Evolutionary conservation across 2,797 vertebrate genomes (phyloP).

Genomic region (Rhadinocentrus ornatus): DNA sequence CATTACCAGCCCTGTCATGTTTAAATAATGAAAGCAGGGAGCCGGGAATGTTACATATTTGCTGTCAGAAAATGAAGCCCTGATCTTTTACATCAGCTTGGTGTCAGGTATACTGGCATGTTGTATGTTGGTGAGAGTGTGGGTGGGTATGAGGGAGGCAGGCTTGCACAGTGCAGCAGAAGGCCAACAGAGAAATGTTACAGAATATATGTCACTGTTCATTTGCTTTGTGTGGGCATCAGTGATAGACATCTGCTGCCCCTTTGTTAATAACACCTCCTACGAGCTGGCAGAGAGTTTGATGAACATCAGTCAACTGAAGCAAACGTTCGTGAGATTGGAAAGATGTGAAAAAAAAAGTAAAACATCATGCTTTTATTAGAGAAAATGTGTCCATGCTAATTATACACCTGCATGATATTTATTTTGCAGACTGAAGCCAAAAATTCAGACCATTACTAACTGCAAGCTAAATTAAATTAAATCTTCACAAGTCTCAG

Average conservation of each 20-base stretch:
- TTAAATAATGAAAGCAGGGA: neutral
- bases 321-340: slow-evolving; percentile 27
- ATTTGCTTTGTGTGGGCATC: slow-evolving; percentile 44
- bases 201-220: slow-evolving; percentile 36
- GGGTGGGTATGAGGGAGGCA: slow-evolving; percentile 22
- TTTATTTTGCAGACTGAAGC: neutral
- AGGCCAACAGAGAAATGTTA: slow-evolving; percentile 18
- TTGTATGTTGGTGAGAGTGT: slow-evolving; percentile 35
- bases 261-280: slow-evolving; percentile 48
- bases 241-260: slow-evolving; percentile 47
- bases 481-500: too few species aligned
- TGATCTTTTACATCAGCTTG: neutral
- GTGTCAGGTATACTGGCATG: slow-evolving; percentile 4
- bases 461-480: too few species aligned
- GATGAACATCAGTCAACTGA: slow-evolving; percentile 18
- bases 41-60: neutral
- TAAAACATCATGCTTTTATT: slow-evolving; percentile 12
- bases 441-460: too few species aligned
- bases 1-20: neutral
- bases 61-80: neutral
- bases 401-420: slow-evolving; percentile 16
- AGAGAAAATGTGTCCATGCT: slow-evolving; percentile 26
- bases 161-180: slow-evolving; percentile 31
- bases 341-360: neutral
- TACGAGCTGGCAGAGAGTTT: slow-evolving; percentile 10